Percentiles rank a stretch among this genome's conserved stretches.
These are phyloP conservation scores for Sebastes kiyomatsui DNA, from an alignment of 2,797 vertebrate species.

Conservation along the genomic window DNA sequence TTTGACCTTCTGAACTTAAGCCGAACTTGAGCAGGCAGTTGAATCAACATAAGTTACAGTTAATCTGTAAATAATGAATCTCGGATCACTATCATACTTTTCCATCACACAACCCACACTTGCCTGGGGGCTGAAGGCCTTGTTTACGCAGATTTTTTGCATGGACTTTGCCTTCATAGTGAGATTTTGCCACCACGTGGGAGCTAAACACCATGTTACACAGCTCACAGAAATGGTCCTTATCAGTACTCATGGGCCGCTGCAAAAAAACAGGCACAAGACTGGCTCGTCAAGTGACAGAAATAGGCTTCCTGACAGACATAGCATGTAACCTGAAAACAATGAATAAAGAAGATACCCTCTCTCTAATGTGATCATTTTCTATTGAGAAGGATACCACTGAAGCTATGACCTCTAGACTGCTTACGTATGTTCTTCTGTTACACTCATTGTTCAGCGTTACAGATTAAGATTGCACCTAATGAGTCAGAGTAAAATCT, in stretches of 20 bases:
- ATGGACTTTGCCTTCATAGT: slow-evolving; percentile 87
- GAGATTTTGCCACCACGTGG: slow-evolving; percentile 80
- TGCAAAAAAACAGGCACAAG: slow-evolving; percentile 47
- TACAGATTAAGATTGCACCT: neutral
- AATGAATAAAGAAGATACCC: neutral
- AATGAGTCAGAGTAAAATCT: neutral
- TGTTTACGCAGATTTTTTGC: slow-evolving; percentile 83
- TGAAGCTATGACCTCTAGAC: neutral
- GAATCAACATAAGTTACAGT: neutral
- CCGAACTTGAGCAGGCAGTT: neutral
- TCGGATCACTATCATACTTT: neutral
- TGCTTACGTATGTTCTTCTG: neutral
- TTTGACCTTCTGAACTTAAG: neutral
- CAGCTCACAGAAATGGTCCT: slow-evolving; percentile 84
- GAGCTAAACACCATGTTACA: slow-evolving; percentile 88
- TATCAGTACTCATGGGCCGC: slow-evolving; percentile 69
- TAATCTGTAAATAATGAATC: neutral
- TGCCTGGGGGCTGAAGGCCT: slow-evolving; percentile 51
- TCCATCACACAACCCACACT: slow-evolving; percentile 23
- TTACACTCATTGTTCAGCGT: neutral
- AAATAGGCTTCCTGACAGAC: neutral
- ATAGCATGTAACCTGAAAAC: neutral
- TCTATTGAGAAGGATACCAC: neutral
- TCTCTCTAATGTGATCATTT: neutral
- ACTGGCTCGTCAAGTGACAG: neutral